phyloP scores from a whole-genome alignment of 2,113 vertebrate species.

The Chamaea fasciata region DNA sequence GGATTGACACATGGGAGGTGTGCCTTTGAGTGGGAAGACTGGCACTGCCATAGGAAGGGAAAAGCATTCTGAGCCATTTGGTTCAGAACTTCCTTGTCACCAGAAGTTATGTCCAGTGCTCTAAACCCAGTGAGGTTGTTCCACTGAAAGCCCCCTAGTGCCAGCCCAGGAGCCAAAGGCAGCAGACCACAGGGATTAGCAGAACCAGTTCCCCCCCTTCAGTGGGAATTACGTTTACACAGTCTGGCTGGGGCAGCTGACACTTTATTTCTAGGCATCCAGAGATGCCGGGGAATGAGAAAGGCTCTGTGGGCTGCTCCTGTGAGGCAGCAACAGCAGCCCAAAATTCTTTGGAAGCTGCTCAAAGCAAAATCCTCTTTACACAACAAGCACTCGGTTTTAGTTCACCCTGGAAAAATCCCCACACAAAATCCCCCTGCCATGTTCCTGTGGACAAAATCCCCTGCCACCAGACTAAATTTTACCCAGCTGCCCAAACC shows the following conservation, averaged over 20 bases:
- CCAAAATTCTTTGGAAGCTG: not conserved
- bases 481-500: not conserved
- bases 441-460: fast-evolving
- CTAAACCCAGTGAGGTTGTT: not conserved
- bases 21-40: not conserved
- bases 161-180: not conserved
- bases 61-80: not conserved
- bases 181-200: not conserved
- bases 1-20: not conserved
- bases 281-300: not conserved
- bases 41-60: not conserved
- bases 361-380: constrained; percentile 10
- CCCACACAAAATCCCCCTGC: not conserved
- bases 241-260: not conserved
- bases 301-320: not conserved
- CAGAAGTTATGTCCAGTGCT: not conserved
- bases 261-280: not conserved
- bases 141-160: not conserved
- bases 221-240: not conserved
- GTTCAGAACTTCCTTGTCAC: not conserved
- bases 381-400: fast-evolving
- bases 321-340: not conserved
- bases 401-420: not conserved
- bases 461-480: not conserved
- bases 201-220: not conserved